These are phyloP conservation scores for Lumbricus terrestris DNA, from an alignment of 2,888 invertebrate species.

Conservation along the genomic window DNA sequence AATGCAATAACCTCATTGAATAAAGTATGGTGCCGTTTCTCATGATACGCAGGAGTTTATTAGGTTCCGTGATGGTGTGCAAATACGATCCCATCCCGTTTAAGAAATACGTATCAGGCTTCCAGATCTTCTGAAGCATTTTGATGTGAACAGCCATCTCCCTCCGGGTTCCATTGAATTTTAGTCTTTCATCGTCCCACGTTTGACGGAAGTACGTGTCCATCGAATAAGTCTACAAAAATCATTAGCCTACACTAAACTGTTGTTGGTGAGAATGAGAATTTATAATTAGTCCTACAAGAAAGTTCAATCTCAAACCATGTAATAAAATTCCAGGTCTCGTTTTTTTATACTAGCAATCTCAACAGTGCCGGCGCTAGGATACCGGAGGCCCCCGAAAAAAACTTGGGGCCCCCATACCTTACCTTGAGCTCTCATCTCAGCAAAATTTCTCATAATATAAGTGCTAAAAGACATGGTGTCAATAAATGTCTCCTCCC, in stretches of 20 bases:
- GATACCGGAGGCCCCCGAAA: too few species aligned
- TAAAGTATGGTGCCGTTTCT: constrained; percentile 87
- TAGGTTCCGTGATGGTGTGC: constrained; percentile 92
- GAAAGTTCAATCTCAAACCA: neutral
- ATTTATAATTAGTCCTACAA: neutral
- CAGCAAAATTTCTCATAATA: too few species aligned
- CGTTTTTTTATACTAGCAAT: too few species aligned
- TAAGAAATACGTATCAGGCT: constrained; percentile 82
- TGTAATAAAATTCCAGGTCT: neutral
- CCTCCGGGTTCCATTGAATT: constrained; percentile 41
- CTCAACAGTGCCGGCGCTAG: too few species aligned
- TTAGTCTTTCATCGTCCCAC: constrained; percentile 52
- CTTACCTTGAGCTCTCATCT: too few species aligned
- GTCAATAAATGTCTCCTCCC: too few species aligned
- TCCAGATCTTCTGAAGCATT: constrained; percentile 88
- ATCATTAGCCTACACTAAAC: neutral
- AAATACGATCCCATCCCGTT: constrained; percentile 72
- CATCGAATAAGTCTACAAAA: constrained; percentile 51
- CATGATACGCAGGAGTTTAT: constrained; percentile 83
- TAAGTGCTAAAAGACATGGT: too few species aligned
- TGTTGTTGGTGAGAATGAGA: neutral
- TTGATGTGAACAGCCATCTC: constrained; percentile 49
- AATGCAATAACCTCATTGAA: constrained; percentile 75
- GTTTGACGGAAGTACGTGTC: constrained; percentile 55
- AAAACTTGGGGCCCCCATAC: too few species aligned